Conservation (phyloP, 1,140 invertebrate genomes). For the Dysdera silvatica region DNA sequence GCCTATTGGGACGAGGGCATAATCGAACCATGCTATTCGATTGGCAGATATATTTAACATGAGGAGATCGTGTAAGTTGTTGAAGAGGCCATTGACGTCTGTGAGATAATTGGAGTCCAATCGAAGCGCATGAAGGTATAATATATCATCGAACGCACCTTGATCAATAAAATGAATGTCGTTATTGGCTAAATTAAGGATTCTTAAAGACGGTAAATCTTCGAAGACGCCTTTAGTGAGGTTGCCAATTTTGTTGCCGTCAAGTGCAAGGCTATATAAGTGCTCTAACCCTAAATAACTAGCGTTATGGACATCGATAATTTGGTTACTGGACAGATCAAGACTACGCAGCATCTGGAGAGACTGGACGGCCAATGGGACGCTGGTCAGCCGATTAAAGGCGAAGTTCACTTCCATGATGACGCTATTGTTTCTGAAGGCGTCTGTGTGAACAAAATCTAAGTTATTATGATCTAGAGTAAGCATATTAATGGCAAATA, state of each 20-base stretch:
- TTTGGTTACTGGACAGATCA: slow-evolving; percentile 79
- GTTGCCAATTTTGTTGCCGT: slow-evolving; percentile 79
- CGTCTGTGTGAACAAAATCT: slow-evolving; percentile 33
- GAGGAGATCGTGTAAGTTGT: slow-evolving; percentile 66
- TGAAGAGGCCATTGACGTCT: slow-evolving; percentile 75
- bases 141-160: slow-evolving; percentile 68
- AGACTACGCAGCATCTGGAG: slow-evolving; percentile 60
- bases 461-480: slow-evolving; percentile 71
- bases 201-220: slow-evolving; percentile 68
- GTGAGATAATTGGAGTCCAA: slow-evolving; percentile 75
- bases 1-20: slow-evolving; percentile 67
- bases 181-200: slow-evolving; percentile 80
- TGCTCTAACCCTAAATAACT: slow-evolving; percentile 70
- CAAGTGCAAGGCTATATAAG: slow-evolving; percentile 70
- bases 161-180: slow-evolving; percentile 67
- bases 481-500: slow-evolving; percentile 71
- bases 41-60: slow-evolving; percentile 90
- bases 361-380: slow-evolving; percentile 35
- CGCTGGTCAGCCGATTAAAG: slow-evolving; percentile 53
- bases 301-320: slow-evolving; percentile 63
- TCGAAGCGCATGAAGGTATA: slow-evolving; percentile 71
- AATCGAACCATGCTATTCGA: slow-evolving; percentile 81
- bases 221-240: slow-evolving; percentile 69
- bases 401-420: slow-evolving; percentile 47
- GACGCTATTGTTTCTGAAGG: slow-evolving; percentile 35